Conservation (phyloP, 2,113 vertebrate species). For the Plectropomus leopardus region DNA sequence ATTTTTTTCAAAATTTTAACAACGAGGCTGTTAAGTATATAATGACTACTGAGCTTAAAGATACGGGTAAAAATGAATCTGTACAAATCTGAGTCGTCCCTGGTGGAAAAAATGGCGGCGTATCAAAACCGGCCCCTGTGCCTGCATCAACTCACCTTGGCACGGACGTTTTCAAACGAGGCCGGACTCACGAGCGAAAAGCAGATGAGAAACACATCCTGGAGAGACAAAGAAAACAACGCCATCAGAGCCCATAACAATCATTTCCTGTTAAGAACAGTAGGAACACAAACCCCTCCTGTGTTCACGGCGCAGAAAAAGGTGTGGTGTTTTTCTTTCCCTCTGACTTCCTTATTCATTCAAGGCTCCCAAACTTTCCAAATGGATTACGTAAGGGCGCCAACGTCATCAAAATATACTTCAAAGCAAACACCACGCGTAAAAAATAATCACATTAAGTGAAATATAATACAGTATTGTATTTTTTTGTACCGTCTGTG, state of each 20-base stretch:
- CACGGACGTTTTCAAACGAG: conserved; percentile 99
- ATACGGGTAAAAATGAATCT: not conserved
- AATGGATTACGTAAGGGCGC: not conserved
- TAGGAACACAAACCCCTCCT: not conserved
- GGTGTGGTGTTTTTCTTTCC: not conserved
- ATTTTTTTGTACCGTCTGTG: conserved; percentile 91
- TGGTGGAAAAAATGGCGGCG: not conserved
- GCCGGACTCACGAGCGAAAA: conserved; percentile 98
- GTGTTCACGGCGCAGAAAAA: not conserved
- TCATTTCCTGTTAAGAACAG: conserved; percentile 24
- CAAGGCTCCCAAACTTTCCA: not conserved
- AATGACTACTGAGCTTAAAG: too few relatives aligned
- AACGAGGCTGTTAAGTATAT: too few relatives aligned
- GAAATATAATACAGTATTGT: conserved; percentile 14
- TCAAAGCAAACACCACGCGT: not conserved
- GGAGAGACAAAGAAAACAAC: conserved; percentile 63
- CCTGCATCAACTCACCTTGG: conserved; percentile 88
- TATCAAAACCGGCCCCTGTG: not conserved
- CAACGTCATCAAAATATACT: not conserved
- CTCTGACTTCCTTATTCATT: conserved; percentile 34
- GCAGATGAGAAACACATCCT: conserved; percentile 99
- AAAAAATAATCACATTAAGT: not conserved
- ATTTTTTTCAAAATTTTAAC: too few relatives aligned
- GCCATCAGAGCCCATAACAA: conserved; percentile 28
- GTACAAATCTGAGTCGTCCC: not conserved